Evolutionary conservation across 2,888 invertebrate genomes (phyloP).

Genomic region (Chesias legatella): DNA sequence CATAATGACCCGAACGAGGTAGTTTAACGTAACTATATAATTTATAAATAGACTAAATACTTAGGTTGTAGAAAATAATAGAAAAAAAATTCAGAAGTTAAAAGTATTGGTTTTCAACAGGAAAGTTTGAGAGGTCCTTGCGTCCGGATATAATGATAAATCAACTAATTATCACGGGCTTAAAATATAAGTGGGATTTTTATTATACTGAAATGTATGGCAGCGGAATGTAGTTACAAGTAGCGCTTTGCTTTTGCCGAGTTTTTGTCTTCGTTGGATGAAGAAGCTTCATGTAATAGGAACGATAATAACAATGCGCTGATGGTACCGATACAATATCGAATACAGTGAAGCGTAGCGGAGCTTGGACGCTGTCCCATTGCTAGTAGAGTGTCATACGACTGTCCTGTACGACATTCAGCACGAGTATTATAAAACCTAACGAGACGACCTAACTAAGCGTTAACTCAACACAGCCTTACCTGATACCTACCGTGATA

Average conservation of each 20-base stretch:
- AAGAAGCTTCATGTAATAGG: slow-evolving; percentile 51
- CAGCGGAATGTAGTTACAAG: slow-evolving; percentile 19
- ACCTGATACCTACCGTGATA: slow-evolving; percentile 53
- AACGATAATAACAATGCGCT: slow-evolving; percentile 52
- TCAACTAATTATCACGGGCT: slow-evolving; percentile 29
- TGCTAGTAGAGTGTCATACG: slow-evolving; percentile 42
- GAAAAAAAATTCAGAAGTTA: slow-evolving; percentile 40
- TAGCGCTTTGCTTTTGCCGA: slow-evolving; percentile 20
- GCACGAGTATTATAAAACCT: slow-evolving; percentile 38
- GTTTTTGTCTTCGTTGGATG: slow-evolving; percentile 46
- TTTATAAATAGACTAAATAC: slow-evolving; percentile 34
- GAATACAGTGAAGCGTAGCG: slow-evolving; percentile 61
- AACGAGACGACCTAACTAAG: slow-evolving; percentile 59
- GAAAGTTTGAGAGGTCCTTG: slow-evolving; percentile 91
- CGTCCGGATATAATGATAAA: slow-evolving; percentile 62
- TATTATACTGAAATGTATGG: slow-evolving; percentile 20
- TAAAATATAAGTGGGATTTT: slow-evolving; percentile 11
- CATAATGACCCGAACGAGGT: slow-evolving; percentile 51
- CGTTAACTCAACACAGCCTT: slow-evolving; percentile 69
- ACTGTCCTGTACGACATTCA: slow-evolving; percentile 43
- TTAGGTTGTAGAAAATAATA: slow-evolving; percentile 39
- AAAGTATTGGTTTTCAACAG: slow-evolving; percentile 64
- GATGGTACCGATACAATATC: slow-evolving; percentile 66
- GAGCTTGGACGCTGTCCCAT: slow-evolving; percentile 45
- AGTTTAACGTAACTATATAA: slow-evolving; percentile 26